Evolutionary conservation across 2,113 vertebrate genomes (phyloP).

Genomic region (Indri indri): DNA sequence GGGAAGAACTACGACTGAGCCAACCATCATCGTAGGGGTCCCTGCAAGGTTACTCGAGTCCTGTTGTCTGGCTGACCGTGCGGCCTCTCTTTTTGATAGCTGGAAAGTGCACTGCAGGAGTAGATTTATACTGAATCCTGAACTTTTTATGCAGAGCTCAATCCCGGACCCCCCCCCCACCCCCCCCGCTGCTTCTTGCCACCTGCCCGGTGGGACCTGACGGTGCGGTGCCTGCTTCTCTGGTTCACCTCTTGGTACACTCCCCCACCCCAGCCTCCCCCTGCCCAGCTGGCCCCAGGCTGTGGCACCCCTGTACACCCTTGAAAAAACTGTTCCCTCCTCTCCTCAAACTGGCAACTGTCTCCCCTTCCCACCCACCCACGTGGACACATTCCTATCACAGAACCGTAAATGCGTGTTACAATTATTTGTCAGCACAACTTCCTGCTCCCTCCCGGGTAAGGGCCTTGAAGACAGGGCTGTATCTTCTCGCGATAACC

Average conservation of each 20-base stretch:
- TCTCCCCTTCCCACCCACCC: background rate
- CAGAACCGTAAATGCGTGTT: background rate
- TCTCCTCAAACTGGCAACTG: background rate
- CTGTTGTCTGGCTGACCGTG: background rate
- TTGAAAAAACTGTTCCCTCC: background rate
- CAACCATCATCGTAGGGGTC: rapidly evolving
- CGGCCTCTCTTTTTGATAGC: background rate
- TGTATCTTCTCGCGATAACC: background rate
- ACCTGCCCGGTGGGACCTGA: background rate
- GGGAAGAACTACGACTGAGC: background rate
- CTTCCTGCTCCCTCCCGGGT: background rate
- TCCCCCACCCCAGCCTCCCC: background rate
- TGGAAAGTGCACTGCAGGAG: background rate
- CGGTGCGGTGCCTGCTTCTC: background rate
- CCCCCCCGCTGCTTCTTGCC: background rate
- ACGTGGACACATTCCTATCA: background rate
- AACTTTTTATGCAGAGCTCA: background rate
- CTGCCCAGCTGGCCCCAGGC: background rate
- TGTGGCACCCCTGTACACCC: background rate
- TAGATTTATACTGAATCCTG: background rate
- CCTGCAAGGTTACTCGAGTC: background rate
- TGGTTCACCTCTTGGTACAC: background rate
- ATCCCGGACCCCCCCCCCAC: background rate
- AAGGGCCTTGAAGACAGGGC: background rate
- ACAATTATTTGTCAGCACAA: background rate